Base-by-base conservation (phyloP, 2,797 vertebrate genomes). In the Anomalospiza imberbis region DNA sequence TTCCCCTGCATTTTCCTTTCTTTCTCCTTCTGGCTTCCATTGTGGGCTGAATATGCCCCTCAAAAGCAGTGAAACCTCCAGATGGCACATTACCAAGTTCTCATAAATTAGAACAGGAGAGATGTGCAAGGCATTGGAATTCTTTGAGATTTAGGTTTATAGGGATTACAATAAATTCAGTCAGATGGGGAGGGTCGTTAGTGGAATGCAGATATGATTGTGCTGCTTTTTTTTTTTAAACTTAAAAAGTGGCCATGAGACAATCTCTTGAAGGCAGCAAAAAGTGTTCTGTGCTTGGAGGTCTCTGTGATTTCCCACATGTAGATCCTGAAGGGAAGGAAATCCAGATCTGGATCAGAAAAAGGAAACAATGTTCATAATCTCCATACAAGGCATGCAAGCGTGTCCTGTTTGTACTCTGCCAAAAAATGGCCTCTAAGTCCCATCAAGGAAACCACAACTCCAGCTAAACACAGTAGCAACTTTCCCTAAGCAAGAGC, bases 41-140 rank as follows among this genome's bases (percentile, higher is more conserved):
- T 82, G 62, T 10, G 55, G 45, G 67, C n/a, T 92, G 70, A 92
- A 93, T 51, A 32, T 42, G 61, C 2, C 14, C 93, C 88, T 83
- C 89, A 93, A 58, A 42, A 91, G 91, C 88, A 94, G 74, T 80
- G 95, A 95, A 96, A 89, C 94, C 74, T 94, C 96, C 95, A 96
- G 95, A 94, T 96, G 95, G 95, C 75, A 93, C 91, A 96, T 94
- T 97, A 94, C 77, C 90, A 94, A 80, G 63, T 93, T 90, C 90
- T 58, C 94, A 70, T 96, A 96, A 97, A 97, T 96, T 94, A 94
- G 77, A 91, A 55, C 22, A 71, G 53, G 54, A 77, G 63, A 89
- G 88, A 95, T 95, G 91, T n/a, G 2, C 58, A 90, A 96, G 61
- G 88, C 94, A 96, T 94, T 85, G 91, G 61, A 95, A 95, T 96